phyloP scores from a whole-genome alignment of 1,140 invertebrate species.

The Megalopta genalis region DNA sequence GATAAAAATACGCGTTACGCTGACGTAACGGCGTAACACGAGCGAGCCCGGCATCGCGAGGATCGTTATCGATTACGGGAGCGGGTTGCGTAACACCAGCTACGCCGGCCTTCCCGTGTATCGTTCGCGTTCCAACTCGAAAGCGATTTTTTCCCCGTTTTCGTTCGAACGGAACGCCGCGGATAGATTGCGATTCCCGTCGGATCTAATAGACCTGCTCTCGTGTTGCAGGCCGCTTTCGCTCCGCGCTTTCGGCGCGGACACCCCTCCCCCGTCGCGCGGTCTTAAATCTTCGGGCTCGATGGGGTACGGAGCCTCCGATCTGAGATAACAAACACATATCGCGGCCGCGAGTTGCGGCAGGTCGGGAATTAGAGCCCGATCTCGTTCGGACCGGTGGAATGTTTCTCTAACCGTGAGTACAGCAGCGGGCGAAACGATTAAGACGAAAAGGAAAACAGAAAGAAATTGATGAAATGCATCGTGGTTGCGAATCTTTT shows the following conservation, averaged over 20 bases:
- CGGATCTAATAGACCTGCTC: neutral
- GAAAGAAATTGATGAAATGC: no score
- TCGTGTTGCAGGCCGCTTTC: neutral
- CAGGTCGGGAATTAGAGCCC: neutral
- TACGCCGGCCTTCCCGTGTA: neutral
- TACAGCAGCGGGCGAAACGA: no score
- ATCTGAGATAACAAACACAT: neutral
- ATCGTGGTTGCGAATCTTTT: no score
- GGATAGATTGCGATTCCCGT: neutral
- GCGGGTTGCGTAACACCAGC: conserved; percentile 19
- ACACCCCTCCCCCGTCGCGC: no score
- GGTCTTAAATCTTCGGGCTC: neutral
- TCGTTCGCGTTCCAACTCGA: neutral
- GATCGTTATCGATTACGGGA: conserved; percentile 37
- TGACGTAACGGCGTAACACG: conserved; percentile 31
- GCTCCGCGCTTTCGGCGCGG: no score
- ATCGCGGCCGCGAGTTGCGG: neutral
- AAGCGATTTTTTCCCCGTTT: conserved; percentile 6
- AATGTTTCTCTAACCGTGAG: no score
- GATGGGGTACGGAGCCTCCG: neutral
- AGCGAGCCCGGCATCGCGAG: conserved; percentile 16
- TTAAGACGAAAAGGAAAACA: no score
- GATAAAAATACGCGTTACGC: conserved; percentile 33
- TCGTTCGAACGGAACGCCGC: neutral
- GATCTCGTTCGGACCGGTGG: neutral